Conservation (phyloP, 1,140 invertebrate species). For the Pantala flavescens region DNA sequence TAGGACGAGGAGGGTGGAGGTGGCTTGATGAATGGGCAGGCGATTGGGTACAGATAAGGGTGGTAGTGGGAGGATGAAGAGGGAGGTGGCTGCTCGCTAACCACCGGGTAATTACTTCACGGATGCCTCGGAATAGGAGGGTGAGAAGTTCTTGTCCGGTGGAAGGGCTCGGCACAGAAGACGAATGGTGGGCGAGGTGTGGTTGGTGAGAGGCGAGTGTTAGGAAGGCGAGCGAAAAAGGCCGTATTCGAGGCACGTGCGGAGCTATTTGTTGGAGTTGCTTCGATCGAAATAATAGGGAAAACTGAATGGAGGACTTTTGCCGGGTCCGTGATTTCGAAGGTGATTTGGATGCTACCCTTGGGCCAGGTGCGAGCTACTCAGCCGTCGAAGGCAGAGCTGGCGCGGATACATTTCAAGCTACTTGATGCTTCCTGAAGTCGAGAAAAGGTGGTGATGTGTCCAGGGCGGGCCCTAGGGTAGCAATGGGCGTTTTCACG, state of each 20-base stretch:
- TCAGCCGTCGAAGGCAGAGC: too few relatives aligned
- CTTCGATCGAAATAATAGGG: not conserved
- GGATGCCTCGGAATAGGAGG: not conserved
- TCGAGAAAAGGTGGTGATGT: too few relatives aligned
- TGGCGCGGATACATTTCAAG: too few relatives aligned
- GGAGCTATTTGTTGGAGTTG: not conserved
- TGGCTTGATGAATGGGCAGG: not conserved
- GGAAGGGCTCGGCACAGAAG: not conserved
- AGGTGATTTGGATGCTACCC: too few relatives aligned
- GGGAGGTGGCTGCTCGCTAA: not conserved
- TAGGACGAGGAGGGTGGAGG: not conserved
- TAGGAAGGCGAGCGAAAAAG: not conserved
- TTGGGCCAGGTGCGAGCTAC: too few relatives aligned
- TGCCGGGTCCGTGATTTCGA: too few relatives aligned
- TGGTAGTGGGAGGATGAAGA: not conserved
- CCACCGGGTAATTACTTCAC: constrained; percentile 7
- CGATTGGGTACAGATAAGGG: not conserved
- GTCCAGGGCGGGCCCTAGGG: too few relatives aligned
- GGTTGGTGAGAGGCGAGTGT: not conserved
- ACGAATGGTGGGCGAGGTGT: not conserved
- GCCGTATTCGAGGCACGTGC: not conserved
- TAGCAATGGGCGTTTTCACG: too few relatives aligned
- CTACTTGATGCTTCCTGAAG: too few relatives aligned
- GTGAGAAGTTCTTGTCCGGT: not conserved
- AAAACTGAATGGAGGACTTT: too few relatives aligned